phyloP scores from a whole-genome alignment of 2,797 vertebrate species.

The Nannoperca australis region DNA sequence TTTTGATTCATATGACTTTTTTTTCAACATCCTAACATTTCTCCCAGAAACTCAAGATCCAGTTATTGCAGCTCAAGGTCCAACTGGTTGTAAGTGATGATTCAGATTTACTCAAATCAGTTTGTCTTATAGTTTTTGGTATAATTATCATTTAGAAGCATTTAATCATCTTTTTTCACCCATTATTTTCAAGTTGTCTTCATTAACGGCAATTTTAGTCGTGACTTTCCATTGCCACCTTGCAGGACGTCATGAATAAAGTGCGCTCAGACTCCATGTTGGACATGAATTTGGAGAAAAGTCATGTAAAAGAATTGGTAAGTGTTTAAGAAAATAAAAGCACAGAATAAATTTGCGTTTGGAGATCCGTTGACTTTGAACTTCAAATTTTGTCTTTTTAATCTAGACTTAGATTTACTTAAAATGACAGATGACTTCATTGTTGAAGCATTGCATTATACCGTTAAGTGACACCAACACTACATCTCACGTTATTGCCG shows the following conservation, averaged over 20 bases:
- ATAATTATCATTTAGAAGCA: neutral
- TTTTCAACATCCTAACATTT: conserved; percentile 17
- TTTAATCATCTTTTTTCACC: neutral
- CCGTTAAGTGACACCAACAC: neutral
- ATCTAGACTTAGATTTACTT: neutral
- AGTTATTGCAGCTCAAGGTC: conserved; percentile 90
- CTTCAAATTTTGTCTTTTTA: neutral
- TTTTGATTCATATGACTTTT: neutral
- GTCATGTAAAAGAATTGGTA: conserved; percentile 93
- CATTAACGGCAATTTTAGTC: neutral
- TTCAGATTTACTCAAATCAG: neutral
- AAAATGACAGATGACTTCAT: neutral
- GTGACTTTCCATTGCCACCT: neutral
- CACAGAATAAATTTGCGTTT: neutral
- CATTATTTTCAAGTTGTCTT: neutral
- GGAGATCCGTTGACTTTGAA: neutral
- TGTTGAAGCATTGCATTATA: neutral
- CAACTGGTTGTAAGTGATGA: conserved; percentile 89
- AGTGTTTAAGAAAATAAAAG: conserved; percentile 53
- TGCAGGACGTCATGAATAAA: conserved; percentile 94
- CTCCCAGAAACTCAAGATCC: conserved; percentile 92
- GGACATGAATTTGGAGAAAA: conserved; percentile 94
- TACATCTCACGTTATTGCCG: neutral
- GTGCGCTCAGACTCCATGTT: conserved; percentile 90
- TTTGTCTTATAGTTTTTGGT: neutral